phyloP scores from a whole-genome alignment of 1,140 invertebrate species.

The Lineus longissimus region DNA sequence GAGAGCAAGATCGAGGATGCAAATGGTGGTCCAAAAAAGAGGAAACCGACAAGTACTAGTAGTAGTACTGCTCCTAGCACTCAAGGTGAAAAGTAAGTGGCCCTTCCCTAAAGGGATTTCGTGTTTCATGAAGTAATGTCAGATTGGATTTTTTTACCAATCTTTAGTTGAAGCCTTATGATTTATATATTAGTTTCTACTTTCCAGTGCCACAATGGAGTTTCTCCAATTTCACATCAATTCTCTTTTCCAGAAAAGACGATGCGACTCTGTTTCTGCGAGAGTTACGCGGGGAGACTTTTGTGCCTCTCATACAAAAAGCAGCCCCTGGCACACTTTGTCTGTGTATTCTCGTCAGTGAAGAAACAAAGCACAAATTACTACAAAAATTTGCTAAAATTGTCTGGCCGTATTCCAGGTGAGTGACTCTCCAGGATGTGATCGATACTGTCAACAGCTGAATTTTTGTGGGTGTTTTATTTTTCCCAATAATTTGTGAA shows the following conservation, averaged over 20 bases:
- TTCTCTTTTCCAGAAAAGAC: conserved; percentile 27
- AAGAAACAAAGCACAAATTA: conserved; percentile 78
- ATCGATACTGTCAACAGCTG: too few species aligned
- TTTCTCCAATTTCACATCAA: neutral
- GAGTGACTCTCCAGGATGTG: conserved; percentile 39
- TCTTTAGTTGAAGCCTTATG: too few species aligned
- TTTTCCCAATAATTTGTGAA: too few species aligned
- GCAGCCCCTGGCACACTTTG: conserved; percentile 94
- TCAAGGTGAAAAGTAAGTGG: too few species aligned
- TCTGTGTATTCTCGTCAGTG: conserved; percentile 83
- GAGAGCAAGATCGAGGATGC: neutral
- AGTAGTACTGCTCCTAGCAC: too few species aligned
- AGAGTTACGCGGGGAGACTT: conserved; percentile 90
- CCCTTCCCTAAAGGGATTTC: too few species aligned
- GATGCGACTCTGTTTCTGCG: conserved; percentile 63
- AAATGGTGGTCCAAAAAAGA: conserved; percentile 13
- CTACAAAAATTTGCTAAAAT: conserved; percentile 86
- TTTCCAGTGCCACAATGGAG: too few species aligned
- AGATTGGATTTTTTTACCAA: too few species aligned
- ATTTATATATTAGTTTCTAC: too few species aligned
- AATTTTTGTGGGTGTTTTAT: too few species aligned
- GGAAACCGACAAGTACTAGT: conserved; percentile 53
- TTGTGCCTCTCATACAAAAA: conserved; percentile 86
- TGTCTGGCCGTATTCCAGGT: conserved; percentile 93
- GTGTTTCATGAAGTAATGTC: neutral